Evolutionary conservation across 1,140 invertebrate species (phyloP).

Genomic region (Aphidius gifuensis): DNA sequence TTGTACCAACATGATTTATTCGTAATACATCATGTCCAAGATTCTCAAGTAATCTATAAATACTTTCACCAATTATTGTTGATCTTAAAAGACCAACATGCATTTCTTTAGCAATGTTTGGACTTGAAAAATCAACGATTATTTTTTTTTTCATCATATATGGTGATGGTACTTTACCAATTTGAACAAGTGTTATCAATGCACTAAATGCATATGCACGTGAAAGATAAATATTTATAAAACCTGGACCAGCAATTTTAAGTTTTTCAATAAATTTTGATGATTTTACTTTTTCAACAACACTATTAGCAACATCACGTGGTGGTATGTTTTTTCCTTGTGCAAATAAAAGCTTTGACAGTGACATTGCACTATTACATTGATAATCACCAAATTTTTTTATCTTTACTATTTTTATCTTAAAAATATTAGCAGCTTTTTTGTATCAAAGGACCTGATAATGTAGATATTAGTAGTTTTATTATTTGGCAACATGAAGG

Average conservation of each 20-base stretch:
- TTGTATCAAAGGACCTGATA: slow-evolving; percentile 34
- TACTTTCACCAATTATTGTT: slow-evolving; percentile 96
- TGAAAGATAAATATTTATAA: slow-evolving; percentile 88
- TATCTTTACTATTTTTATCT: slow-evolving; percentile 66
- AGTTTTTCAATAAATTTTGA: slow-evolving; percentile 73
- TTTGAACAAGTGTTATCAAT: slow-evolving; percentile 66
- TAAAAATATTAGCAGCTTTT: too few relatives aligned
- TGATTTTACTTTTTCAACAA: slow-evolving; percentile 60
- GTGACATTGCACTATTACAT: slow-evolving; percentile 90
- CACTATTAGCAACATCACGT: slow-evolving; percentile 76
- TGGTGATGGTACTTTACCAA: slow-evolving; percentile 72
- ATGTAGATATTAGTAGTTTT: slow-evolving; percentile 31
- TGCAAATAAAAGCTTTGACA: slow-evolving; percentile 72
- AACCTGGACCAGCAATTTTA: slow-evolving; percentile 87
- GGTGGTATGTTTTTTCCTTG: slow-evolving; percentile 65
- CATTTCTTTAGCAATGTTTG: slow-evolving; percentile 99
- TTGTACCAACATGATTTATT: slow-evolving; percentile 98
- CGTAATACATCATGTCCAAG: slow-evolving; percentile 91
- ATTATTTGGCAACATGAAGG: too few relatives aligned
- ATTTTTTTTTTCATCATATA: slow-evolving; percentile 68
- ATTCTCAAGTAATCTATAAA: slow-evolving; percentile 87
- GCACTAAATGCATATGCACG: slow-evolving; percentile 64
- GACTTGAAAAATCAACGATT: slow-evolving; percentile 95
- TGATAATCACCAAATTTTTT: slow-evolving; percentile 97
- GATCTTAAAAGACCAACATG: slow-evolving; percentile 98